Conservation (phyloP, 2,888 invertebrate species). For the Agriopis aurantiaria region DNA sequence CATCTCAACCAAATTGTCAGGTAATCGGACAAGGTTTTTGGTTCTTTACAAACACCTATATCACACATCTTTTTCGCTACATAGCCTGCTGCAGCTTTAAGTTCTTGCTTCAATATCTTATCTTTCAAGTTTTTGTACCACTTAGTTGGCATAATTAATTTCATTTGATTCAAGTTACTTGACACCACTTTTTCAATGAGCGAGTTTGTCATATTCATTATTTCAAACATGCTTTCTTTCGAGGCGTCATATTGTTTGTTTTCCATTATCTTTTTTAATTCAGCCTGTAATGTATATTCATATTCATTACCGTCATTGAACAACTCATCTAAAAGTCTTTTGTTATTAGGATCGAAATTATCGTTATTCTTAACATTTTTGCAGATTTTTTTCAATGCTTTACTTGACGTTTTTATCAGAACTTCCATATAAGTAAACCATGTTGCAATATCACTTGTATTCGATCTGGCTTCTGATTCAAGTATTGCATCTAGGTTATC, state of each 20-base stretch:
- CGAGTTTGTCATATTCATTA: constrained; percentile 61
- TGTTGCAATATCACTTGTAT: not conserved
- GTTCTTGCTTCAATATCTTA: constrained; percentile 61
- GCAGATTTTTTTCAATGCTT: constrained; percentile 9
- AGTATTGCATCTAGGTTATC: constrained; percentile 10
- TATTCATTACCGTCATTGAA: constrained; percentile 54
- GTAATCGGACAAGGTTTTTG: constrained; percentile 57
- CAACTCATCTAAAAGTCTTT: constrained; percentile 46
- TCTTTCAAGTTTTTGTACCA: constrained; percentile 57
- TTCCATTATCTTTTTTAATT: constrained; percentile 50
- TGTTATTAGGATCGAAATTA: constrained; percentile 45
- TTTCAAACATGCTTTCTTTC: constrained; percentile 57
- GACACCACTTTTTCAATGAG: constrained; percentile 53
- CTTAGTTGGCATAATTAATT: constrained; percentile 43
- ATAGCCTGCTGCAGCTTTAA: constrained; percentile 55
- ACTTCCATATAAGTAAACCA: constrained; percentile 5
- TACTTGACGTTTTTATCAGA: constrained; percentile 1
- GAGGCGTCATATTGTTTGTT: constrained; percentile 47
- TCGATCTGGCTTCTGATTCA: not conserved
- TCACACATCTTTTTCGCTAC: constrained; percentile 58
- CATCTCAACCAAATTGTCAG: constrained; percentile 58
- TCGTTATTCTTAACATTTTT: constrained; percentile 56
- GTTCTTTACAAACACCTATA: constrained; percentile 58
- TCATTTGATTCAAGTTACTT: constrained; percentile 50
- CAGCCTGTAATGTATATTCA: constrained; percentile 49